Evolutionary conservation across 2,797 vertebrate species (phyloP), one percentile per base, ranked within the genome.

Genomic region (Lates japonicus): DNA sequence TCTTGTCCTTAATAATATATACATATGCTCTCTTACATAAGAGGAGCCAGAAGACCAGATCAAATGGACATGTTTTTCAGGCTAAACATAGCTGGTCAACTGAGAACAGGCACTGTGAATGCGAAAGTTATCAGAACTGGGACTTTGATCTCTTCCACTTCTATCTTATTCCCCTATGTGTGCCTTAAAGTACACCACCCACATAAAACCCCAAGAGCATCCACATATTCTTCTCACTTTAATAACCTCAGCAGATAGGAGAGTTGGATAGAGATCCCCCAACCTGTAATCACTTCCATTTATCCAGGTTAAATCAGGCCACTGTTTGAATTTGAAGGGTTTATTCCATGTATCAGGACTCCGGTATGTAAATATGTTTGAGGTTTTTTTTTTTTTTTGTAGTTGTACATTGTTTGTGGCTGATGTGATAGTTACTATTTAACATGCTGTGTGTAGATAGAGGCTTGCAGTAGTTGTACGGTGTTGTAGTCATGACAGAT

Each of bases 291-390:
- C 35, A 66, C 48, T 67, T 61, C 25, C 22, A 35, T 55, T 61
- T n/a, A 39, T 78, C 44, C 61, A 71, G 65, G 20, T 72, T 66
- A 31, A 87, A 77, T 64, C 65, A 61, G 82, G 68, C 61, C 78
- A 46, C 60, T 84, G 51, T 80, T 17, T 74, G 8, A 74, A 76
- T 66, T 22, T 75, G 22, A 68, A 44, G 20, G 20, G n/a, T 81
- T 49, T 69, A 58, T 81, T 52, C 42, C 33, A 60, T 51, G 39
- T 79, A 76, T 87, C 58, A 73, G 70, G 71, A 85, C 71, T 87
- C 70, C 31, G 33, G 41, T 80, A 39, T 93, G 91, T 94, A 89
- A 91, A 93, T 93, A 93, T 66, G 74, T 70, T 82, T 75, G 65
- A 51, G 64, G 65, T 75, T 22, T 42, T 69, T 52, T 29, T 10